Conservation (phyloP, 2,113 vertebrate genomes). For the Cephalopterus ornatus region DNA sequence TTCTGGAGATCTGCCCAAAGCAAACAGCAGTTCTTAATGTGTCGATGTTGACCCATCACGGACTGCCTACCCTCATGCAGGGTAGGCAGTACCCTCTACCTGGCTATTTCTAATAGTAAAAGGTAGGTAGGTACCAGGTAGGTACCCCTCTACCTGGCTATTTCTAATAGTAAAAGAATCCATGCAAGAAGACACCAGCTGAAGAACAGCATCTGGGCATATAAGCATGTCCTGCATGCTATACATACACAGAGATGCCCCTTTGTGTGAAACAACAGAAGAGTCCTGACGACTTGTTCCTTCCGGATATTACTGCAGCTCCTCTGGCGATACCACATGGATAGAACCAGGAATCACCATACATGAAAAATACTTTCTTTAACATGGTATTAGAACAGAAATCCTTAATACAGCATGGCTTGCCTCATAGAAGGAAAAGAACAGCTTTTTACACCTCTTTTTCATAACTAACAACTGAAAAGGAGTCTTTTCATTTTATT, state of each 20-base stretch:
- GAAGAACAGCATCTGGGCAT: not conserved
- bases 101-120: not conserved
- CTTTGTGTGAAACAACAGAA: not conserved
- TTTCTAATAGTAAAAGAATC: not conserved
- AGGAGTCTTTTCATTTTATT: not conserved
- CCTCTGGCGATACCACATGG: not conserved
- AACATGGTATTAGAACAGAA: not conserved
- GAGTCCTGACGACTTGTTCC: not conserved
- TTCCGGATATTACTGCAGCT: not conserved
- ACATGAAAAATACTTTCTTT: not conserved
- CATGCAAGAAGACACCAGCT: not conserved
- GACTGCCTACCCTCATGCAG: not conserved
- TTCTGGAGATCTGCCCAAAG: not conserved
- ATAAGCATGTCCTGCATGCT: not conserved
- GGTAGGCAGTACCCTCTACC: not conserved
- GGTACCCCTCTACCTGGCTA: not conserved
- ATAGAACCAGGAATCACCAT: not conserved
- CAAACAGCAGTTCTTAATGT: not conserved
- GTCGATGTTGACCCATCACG: accelerated
- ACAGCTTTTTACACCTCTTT: not conserved
- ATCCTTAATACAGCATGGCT: not conserved
- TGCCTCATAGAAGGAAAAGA: not conserved
- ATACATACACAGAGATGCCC: not conserved
- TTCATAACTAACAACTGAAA: not conserved
- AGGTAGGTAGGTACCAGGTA: too few relatives aligned